A percentile compares a stretch with the other conserved stretches of the same genome.
Evolutionary conservation across 1,140 invertebrate genomes (phyloP).

Genomic region (Streblospio benedicti): DNA sequence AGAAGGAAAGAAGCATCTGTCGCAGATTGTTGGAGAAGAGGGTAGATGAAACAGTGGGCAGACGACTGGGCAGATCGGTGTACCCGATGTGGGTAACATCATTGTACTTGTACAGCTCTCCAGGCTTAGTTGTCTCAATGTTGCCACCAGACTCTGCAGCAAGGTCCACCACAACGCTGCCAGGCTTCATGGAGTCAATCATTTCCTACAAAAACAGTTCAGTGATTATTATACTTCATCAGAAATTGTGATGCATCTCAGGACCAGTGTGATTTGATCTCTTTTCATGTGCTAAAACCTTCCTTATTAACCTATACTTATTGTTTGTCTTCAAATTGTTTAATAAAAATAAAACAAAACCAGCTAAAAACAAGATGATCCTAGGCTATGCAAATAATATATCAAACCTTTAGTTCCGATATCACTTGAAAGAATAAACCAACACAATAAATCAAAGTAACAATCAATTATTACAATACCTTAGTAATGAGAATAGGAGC

Average conservation of each 20-base stretch:
- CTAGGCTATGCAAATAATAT: no score
- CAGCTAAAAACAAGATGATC: no score
- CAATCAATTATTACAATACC: no score
- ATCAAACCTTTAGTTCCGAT: no score
- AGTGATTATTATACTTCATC: neutral
- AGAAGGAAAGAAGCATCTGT: slow-evolving; percentile 71
- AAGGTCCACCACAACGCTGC: slow-evolving; percentile 79
- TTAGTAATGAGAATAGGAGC: slow-evolving; percentile 74
- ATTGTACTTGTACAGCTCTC: slow-evolving; percentile 62
- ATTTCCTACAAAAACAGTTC: slow-evolving; percentile 58
- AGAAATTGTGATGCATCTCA: neutral
- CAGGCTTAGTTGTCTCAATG: slow-evolving; percentile 72
- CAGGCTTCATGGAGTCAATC: slow-evolving; percentile 75
- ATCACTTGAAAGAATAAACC: no score
- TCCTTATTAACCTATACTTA: no score
- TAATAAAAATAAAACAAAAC: no score
- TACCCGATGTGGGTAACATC: slow-evolving; percentile 78
- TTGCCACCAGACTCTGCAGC: slow-evolving; percentile 84
- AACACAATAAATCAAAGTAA: no score
- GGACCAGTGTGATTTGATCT: no score
- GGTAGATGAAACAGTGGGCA: slow-evolving; percentile 77
- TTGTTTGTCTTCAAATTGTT: no score
- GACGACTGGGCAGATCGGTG: slow-evolving; percentile 72
- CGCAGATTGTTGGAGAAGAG: slow-evolving; percentile 85
- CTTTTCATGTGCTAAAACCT: no score